Conservation (phyloP, 2,113 vertebrate species). For the Hippoglossus stenolepis region DNA sequence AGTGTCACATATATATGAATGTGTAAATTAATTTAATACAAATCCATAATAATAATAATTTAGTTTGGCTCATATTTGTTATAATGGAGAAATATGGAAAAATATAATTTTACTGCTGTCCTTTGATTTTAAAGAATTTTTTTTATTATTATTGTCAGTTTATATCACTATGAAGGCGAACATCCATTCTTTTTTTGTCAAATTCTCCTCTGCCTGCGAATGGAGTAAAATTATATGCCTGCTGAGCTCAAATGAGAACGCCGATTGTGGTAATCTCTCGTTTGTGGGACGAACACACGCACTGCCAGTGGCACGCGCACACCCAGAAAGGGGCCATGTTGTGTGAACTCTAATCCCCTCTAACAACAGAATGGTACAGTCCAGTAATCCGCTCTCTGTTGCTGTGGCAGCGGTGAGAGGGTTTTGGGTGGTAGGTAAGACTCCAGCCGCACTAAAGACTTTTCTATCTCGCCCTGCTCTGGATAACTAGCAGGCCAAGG, state of each 20-base stretch:
- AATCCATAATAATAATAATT: too few species aligned
- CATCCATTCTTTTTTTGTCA: background rate
- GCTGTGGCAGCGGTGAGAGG: slow-evolving; percentile 88
- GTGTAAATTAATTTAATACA: background rate
- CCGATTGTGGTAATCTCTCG: slow-evolving; percentile 81
- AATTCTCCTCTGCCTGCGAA: slow-evolving; percentile 30
- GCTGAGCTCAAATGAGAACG: slow-evolving; percentile 75
- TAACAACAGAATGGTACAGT: slow-evolving; percentile 88
- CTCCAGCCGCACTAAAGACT: slow-evolving; percentile 76
- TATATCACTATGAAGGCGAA: slow-evolving; percentile 15
- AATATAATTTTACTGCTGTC: background rate
- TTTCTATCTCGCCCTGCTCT: slow-evolving; percentile 74
- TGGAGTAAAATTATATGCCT: slow-evolving; percentile 48
- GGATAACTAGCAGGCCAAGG: slow-evolving; percentile 77
- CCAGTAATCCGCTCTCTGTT: slow-evolving; percentile 91
- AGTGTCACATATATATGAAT: background rate
- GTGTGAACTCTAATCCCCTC: slow-evolving; percentile 87
- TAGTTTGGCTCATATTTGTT: too few species aligned
- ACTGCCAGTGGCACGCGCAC: slow-evolving; percentile 63
- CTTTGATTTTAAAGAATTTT: background rate
- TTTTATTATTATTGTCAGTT: background rate
- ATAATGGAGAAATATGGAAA: background rate
- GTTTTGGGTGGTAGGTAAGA: slow-evolving; percentile 85
- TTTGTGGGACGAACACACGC: slow-evolving; percentile 75
- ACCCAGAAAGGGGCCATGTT: slow-evolving; percentile 83